phyloP scores from a whole-genome alignment of 2,797 vertebrate species.

The Peromyscus attwateri region DNA sequence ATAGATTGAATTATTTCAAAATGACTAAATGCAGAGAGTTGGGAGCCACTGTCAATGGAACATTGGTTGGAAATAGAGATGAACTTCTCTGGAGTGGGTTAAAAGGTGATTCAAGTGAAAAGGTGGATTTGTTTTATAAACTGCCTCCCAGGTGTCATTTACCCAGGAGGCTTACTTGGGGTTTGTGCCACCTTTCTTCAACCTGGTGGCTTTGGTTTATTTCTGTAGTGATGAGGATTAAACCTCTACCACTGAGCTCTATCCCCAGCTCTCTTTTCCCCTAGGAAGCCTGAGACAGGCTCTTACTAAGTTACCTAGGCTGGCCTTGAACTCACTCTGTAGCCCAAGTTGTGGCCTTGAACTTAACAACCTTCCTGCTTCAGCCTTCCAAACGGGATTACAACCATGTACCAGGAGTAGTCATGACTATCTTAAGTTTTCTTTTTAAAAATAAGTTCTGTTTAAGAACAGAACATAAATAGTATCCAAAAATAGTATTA shows the following conservation, averaged over 20 bases:
- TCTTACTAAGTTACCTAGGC: neutral
- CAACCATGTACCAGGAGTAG: neutral
- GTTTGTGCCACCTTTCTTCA: neutral
- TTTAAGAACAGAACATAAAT: neutral
- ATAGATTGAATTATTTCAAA: slow-evolving; percentile 36
- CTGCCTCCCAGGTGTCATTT: neutral
- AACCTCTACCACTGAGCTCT: neutral
- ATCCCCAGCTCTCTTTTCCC: neutral
- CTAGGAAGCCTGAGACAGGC: neutral
- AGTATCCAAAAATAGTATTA: neutral
- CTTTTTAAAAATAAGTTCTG: neutral
- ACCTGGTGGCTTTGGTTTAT: neutral
- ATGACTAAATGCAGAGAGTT: slow-evolving; percentile 23
- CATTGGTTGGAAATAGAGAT: slow-evolving; percentile 21
- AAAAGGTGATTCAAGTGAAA: slow-evolving; percentile 7
- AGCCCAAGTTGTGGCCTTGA: neutral
- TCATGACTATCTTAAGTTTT: neutral
- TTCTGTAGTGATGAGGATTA: neutral
- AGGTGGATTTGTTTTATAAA: neutral
- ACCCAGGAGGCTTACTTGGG: neutral
- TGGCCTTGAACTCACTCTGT: neutral
- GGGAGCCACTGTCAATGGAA: neutral
- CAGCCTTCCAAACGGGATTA: neutral
- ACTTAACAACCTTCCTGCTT: neutral
- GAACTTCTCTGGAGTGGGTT: slow-evolving; percentile 8